Base-by-base conservation (phyloP, 1,140 invertebrate genomes). In the Chironomus striatipennis region DNA sequence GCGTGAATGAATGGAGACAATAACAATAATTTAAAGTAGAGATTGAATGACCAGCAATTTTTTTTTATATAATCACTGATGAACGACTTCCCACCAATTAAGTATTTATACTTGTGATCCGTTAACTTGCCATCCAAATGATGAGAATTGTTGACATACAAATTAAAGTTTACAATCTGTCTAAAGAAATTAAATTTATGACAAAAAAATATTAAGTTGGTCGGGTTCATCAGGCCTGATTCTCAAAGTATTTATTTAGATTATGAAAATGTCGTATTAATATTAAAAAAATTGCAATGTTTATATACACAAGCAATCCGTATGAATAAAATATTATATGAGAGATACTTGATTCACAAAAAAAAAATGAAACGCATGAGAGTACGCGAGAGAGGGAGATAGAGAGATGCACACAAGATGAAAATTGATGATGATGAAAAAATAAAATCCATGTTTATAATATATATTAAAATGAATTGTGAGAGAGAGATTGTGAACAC, bases 361-460 rank as follows among this genome's bases (percentile, higher is more conserved):
- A n/a, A n/a, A n/a, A n/a, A n/a, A n/a, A n/a, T n/a, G 24, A 34
- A 34, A 34, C 24, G 24, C 24, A 34, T 34, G 24, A 34, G 24
- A 34, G 24, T 34, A 34, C 5, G 24, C 24, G 24, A 34, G 24
- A 34, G 24, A 2, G n/a, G 7, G 47, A 57, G 24, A 34, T 1
- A 34, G 24, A 2, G n/a, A 57, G 47, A 57, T 57, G 47, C 9
- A 12, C 9, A 12, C 10, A 70, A 70, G 65, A 21, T 20, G 65
- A 70, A 70, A 70, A 57, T 57, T 57, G 47, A 57, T 57, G 47
- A 57, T 57, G 47, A 57, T n/a, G n/a, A 34, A 57, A 34, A 57
- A 70, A 70, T 8, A 20, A 18, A 17, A 15, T 20, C 65, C n/a
- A 70, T 70, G 65, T 70, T 70, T 70, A 70, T 70, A 18, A 21